phyloP scores from a whole-genome alignment of 1,140 invertebrate genomes.

The Ceratitis capitata region DNA sequence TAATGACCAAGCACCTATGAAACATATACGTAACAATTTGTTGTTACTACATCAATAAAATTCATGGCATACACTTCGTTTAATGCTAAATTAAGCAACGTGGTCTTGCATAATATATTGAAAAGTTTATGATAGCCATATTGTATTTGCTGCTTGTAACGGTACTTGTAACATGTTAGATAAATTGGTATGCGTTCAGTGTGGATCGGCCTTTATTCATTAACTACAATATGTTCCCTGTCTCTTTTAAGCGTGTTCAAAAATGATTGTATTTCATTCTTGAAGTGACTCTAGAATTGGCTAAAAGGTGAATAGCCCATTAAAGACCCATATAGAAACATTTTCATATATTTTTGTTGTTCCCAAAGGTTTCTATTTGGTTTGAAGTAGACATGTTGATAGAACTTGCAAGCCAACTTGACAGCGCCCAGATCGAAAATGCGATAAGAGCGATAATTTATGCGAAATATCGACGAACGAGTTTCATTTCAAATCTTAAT shows the following conservation, averaged over 20 bases:
- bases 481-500: neutral
- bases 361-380: too few species aligned
- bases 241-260: neutral
- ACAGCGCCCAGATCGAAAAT: neutral
- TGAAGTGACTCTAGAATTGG: neutral
- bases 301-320: neutral
- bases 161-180: neutral
- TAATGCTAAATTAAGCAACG: neutral
- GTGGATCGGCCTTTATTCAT: neutral
- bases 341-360: neutral
- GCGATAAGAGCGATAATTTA: too few species aligned
- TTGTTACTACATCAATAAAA: neutral
- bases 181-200: neutral
- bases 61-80: neutral
- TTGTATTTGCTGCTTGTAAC: neutral
- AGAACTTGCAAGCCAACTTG: neutral
- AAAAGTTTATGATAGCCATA: neutral
- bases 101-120: neutral
- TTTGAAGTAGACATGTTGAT: neutral
- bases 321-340: neutral
- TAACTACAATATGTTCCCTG: neutral
- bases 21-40: too few species aligned
- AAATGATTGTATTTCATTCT: neutral
- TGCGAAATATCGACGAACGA: neutral
- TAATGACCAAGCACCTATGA: too few species aligned